phyloP scores from a whole-genome alignment of 2,888 invertebrate species.

The Allygus modestus region DNA sequence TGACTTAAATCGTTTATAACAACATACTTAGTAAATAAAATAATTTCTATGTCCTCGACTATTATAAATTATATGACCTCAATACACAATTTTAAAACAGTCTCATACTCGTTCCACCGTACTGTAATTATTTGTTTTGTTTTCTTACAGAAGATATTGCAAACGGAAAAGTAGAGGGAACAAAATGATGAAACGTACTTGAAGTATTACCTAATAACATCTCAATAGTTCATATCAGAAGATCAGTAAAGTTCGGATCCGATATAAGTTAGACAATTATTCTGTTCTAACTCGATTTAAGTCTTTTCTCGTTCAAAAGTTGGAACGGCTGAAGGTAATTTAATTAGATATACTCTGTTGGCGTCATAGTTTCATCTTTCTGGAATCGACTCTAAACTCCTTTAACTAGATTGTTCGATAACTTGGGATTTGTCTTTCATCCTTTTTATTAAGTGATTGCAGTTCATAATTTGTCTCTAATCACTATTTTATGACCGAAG shows the following conservation, averaged over 20 bases:
- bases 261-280: constrained; percentile 24
- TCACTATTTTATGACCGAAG: not conserved
- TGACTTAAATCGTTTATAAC: too few species aligned
- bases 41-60: too few species aligned
- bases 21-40: too few species aligned
- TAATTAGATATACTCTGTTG: constrained; percentile 10
- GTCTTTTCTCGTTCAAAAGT: not conserved
- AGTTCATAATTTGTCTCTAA: not conserved
- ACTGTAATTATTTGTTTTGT: too few species aligned
- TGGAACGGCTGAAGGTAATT: not conserved
- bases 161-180: too few species aligned
- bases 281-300: constrained; percentile 10
- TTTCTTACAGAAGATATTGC: too few species aligned
- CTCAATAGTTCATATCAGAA: not conserved
- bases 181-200: not conserved
- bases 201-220: not conserved
- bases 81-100: too few species aligned
- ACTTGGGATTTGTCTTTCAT: not conserved
- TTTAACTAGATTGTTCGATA: not conserved
- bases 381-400: not conserved
- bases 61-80: too few species aligned
- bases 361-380: not conserved
- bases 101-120: too few species aligned
- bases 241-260: not conserved
- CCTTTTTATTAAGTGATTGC: not conserved